These are phyloP conservation scores for Ondatra zibethicus DNA, from an alignment of 2,113 vertebrate species.

Conservation along the genomic window DNA sequence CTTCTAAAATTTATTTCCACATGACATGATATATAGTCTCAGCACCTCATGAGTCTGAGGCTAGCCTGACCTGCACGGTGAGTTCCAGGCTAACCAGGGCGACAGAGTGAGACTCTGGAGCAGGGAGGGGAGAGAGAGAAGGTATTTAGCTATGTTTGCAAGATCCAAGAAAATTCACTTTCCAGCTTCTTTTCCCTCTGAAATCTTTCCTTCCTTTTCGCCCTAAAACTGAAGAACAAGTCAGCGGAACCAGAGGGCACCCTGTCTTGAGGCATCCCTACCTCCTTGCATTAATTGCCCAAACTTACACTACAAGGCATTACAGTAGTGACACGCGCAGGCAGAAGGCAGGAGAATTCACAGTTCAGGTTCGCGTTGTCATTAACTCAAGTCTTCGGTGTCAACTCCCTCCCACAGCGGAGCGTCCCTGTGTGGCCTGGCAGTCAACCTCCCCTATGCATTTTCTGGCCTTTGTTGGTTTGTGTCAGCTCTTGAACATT, in stretches of 20 bases:
- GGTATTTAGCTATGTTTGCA: not conserved
- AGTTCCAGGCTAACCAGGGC: not conserved
- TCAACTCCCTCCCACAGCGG: constrained; percentile 56
- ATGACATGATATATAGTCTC: not conserved
- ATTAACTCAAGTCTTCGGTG: constrained; percentile 79
- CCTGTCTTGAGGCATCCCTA: constrained; percentile 51
- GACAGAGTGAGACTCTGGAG: not conserved
- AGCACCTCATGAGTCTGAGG: not conserved
- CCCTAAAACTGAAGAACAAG: not conserved
- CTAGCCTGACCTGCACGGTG: not conserved
- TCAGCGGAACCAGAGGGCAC: constrained; percentile 56
- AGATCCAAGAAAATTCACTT: not conserved
- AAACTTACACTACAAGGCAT: constrained; percentile 72
- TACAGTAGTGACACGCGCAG: constrained; percentile 60
- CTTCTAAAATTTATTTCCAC: constrained; percentile 1
- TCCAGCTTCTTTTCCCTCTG: not conserved
- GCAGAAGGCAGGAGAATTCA: constrained; percentile 66
- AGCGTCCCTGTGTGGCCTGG: constrained; percentile 54
- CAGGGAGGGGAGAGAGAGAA: not conserved
- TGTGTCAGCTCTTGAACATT: constrained; percentile 83
- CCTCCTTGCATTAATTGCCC: constrained; percentile 74
- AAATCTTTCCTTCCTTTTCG: not conserved
- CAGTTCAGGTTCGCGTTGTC: constrained; percentile 74
- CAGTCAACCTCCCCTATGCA: constrained; percentile 69
- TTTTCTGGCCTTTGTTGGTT: constrained; percentile 82